Conservation (phyloP, 2,888 invertebrate genomes). For the Stenurella melanura region DNA sequence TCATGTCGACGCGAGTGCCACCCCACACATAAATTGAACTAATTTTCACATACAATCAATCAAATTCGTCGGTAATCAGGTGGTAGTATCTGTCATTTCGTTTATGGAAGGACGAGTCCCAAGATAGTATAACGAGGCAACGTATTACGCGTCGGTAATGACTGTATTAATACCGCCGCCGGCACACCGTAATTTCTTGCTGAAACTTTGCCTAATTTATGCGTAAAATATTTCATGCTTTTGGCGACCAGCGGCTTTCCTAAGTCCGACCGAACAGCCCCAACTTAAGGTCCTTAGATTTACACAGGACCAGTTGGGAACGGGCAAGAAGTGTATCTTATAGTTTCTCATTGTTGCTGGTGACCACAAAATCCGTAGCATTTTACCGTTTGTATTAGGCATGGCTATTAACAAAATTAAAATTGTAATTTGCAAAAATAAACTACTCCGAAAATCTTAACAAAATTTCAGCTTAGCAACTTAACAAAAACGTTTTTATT, state of each 20-base stretch:
- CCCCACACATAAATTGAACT: constrained; percentile 39
- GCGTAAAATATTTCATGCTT: constrained; percentile 71
- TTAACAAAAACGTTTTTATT: no score
- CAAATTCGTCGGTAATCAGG: constrained; percentile 69
- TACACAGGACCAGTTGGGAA: constrained; percentile 14
- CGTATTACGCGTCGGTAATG: constrained; percentile 64
- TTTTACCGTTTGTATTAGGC: background rate
- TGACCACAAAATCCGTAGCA: constrained; percentile 2
- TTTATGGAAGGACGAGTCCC: constrained; percentile 58
- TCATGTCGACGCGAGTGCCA: background rate
- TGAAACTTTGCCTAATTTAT: constrained; percentile 72
- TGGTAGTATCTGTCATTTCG: constrained; percentile 67
- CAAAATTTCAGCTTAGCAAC: no score
- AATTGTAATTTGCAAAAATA: no score
- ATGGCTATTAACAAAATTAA: background rate
- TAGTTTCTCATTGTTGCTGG: background rate
- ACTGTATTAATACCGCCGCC: constrained; percentile 70
- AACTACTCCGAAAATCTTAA: no score
- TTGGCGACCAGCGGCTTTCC: constrained; percentile 63
- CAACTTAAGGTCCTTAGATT: constrained; percentile 11
- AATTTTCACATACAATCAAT: constrained; percentile 64
- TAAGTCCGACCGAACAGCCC: constrained; percentile 34
- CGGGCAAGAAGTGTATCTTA: constrained; percentile 23
- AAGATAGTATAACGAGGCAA: constrained; percentile 44
- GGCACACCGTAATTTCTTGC: constrained; percentile 71